Base-by-base conservation (phyloP, 2,113 vertebrate genomes). In the Acanthisitta chloris region DNA sequence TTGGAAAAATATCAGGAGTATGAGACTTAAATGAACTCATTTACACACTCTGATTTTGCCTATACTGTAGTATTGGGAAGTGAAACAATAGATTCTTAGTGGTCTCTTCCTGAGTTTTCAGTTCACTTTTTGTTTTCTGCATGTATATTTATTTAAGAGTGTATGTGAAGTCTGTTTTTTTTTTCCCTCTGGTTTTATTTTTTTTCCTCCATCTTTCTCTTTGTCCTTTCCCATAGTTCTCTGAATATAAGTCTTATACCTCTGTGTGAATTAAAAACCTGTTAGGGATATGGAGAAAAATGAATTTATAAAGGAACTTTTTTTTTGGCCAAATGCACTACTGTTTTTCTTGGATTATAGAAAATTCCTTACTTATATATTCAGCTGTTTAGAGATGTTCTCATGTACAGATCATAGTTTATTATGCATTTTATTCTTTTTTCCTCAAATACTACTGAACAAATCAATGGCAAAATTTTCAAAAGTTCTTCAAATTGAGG, bases 1-100 rank as follows among this genome's bases (percentile, higher is more conserved):
- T 28, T 97, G 93, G 93, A 96, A 97, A 88, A 96, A 43, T 77
- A 62, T 88, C 93, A 92, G 71, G 78, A 89, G 89, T 96, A 62
- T 94, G 87, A 72, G 49, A 92, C 88, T 86, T 92, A 88, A 90
- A 69, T 90, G 72, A 94, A 86, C 57, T 92, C 62, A 89, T 91
- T 92, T 92, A 88, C 42, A 62, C 81, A 61, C 45, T 96, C 65
- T 59, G 59, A 65, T 92, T 96, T 91, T 86, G 34, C 71, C 66
- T 94, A 3, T 91, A 90, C n/a, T 95, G 76, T 84, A 49, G 19
- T 84, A 82, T 26, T 94, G 58, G 80, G 69, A 95, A 82, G 10
- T 87, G 28, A 54, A 92, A 62, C 38, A 88, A 85, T 61, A 92
- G 71, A n/a, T 81, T 82, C 25, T 51, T 52, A 84, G 17, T 45